phyloP scores from a whole-genome alignment of 1,140 invertebrate species.

The Diuraphis noxia region DNA sequence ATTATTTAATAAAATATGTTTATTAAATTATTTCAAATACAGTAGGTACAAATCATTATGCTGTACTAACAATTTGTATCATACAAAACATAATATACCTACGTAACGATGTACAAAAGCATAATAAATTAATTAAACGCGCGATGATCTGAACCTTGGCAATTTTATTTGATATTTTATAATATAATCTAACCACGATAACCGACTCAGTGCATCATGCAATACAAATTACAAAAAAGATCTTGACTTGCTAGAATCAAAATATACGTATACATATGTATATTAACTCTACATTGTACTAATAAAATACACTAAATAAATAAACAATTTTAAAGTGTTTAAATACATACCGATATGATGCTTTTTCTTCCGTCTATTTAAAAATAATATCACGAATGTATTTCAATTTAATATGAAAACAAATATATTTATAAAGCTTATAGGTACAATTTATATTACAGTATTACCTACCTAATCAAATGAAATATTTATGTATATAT shows the following conservation, averaged over 20 bases:
- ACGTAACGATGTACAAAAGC: background rate
- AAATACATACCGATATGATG: background rate
- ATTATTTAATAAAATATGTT: background rate
- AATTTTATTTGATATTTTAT: background rate
- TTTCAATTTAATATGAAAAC: background rate
- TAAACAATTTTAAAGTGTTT: background rate
- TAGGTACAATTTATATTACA: background rate
- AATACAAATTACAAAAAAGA: background rate
- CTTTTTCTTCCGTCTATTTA: background rate
- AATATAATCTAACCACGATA: constrained; percentile 3
- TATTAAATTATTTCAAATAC: background rate
- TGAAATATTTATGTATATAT: background rate
- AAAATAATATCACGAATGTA: background rate
- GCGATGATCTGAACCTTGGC: background rate
- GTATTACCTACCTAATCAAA: background rate
- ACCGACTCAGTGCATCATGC: background rate
- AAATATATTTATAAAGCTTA: background rate
- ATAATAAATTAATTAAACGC: constrained; percentile 12
- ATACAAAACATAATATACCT: constrained; percentile 18
- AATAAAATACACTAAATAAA: background rate
- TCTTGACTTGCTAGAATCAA: background rate
- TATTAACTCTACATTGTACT: background rate
- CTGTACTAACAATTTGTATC: background rate
- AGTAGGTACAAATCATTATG: constrained; percentile 8
- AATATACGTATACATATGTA: background rate